These are phyloP conservation scores for Poecilia velifera DNA, from an alignment of 2,797 vertebrate genomes.

Conservation along the genomic window DNA sequence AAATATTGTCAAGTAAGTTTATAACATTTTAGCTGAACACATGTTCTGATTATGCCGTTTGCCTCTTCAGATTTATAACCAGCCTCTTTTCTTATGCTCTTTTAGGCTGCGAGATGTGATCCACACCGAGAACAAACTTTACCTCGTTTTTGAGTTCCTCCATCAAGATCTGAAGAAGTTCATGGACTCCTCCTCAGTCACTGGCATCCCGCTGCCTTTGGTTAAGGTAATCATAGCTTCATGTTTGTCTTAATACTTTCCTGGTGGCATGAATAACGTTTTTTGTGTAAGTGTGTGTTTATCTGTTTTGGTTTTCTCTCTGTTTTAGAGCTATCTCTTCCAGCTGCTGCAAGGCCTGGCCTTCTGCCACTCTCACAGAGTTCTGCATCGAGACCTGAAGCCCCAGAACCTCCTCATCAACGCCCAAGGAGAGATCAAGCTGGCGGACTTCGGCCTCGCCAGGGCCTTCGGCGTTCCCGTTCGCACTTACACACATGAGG, in stretches of 20 bases:
- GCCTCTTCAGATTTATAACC: not conserved
- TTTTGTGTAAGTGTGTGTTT: not conserved
- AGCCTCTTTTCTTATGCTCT: not conserved
- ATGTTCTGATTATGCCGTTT: not conserved
- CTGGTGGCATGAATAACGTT: not conserved
- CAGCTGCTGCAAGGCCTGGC: conserved; percentile 95
- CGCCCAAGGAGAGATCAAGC: conserved; percentile 92
- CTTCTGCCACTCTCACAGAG: conserved; percentile 95
- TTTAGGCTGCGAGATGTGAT: conserved; percentile 92
- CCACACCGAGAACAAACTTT: conserved; percentile 98
- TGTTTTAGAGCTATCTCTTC: conserved; percentile 91
- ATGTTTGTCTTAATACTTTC: not conserved
- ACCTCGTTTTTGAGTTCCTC: conserved; percentile 97
- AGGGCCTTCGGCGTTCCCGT: conserved; percentile 95
- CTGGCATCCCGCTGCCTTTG: conserved; percentile 89
- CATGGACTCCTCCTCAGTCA: conserved; percentile 91
- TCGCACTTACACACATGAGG: conserved; percentile 95
- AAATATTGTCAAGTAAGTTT: conserved; percentile 94
- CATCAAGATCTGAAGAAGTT: conserved; percentile 98
- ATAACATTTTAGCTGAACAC: not conserved
- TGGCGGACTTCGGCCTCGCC: conserved; percentile 94
- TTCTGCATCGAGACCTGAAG: conserved; percentile 95
- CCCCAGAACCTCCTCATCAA: conserved; percentile 97
- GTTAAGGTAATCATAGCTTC: conserved; percentile 85
- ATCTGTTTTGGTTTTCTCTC: not conserved